Evolutionary conservation across 2,797 vertebrate species (phyloP), one percentile per base, ranked within the genome.

Genomic region (Bradypus variegatus): DNA sequence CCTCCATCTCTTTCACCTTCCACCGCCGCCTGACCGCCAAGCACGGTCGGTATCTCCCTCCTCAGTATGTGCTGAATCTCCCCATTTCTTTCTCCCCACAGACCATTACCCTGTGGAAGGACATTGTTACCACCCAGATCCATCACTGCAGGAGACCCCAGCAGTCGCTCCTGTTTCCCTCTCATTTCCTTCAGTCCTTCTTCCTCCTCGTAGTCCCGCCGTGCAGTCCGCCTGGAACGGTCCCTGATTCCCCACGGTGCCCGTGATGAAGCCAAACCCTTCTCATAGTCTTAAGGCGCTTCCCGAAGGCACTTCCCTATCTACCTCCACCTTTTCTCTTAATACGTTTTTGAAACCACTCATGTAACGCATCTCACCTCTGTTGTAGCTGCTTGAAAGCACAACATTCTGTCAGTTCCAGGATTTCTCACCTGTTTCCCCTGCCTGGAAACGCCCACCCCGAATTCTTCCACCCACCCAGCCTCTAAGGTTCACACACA

Each of bases 81-180:
- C 3, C 23, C 8, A 29, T 29, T 75, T 27, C 18, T 23, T 76
- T 36, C 13, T 18, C 36, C 25, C n/a, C 18, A 6, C 29, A 14
- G n/a, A 60, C 58, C 60, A 55, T n/a, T 14, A 12, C 21, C 48
- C 13, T 27, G 58, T 5, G 12, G 48, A 16, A 33, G 36, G 36
- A 36, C 8, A 36, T 3, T 9, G 9, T 3, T 23, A 1, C 25
- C n/a, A 16, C 67, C 38, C n/a, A 16, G 33, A 33, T 23, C 11
- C n/a, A 19, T 33, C 33, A 29, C 16, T 19, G 27, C 3, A 7
- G 38, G 18, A 55, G n/a, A 48, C 18, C 48, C 5, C 33, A 53
- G 1, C 11, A 38, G 15, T 1, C 0, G 4, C n/a, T 62, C 21
- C 9, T 38, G 15, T 53, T 36, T 2, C 1, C 65, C 11, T 45